These are phyloP conservation scores for Agrochola macilenta DNA, from an alignment of 2,888 invertebrate species.

Conservation along the genomic window DNA sequence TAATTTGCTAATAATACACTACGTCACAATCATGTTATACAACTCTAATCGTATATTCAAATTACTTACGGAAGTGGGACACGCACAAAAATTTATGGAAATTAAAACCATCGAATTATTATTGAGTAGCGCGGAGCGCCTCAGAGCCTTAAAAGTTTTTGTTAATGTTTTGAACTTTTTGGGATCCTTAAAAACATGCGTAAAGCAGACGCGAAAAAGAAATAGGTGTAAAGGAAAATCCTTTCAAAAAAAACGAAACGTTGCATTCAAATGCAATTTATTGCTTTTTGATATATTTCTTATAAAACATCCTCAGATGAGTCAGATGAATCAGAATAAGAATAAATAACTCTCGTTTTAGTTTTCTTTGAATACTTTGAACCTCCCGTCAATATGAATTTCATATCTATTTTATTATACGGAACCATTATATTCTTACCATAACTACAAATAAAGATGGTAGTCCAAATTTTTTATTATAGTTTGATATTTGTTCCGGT, in stretches of 20 bases:
- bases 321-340: no score
- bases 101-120: constrained; percentile 22
- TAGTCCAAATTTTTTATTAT: constrained; percentile 36
- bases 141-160: background rate
- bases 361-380: background rate
- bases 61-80: constrained; percentile 6
- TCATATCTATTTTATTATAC: constrained; percentile 17
- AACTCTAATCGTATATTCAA: constrained; percentile 17
- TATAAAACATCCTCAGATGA: no score
- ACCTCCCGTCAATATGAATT: background rate
- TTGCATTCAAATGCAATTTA: background rate
- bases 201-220: no score
- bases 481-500: constrained; percentile 49
- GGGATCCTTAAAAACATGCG: constrained; percentile 16
- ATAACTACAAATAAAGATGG: constrained; percentile 4
- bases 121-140: constrained; percentile 3
- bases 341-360: background rate
- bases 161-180: constrained; percentile 2
- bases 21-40: background rate
- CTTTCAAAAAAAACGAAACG: background rate
- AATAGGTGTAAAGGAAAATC: background rate
- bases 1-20: background rate
- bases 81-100: constrained; percentile 17
- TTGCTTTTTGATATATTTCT: background rate
- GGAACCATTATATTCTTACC: constrained; percentile 18